phyloP scores from a whole-genome alignment of 2,113 vertebrate genomes.

The Gasterosteus nipponicus region DNA sequence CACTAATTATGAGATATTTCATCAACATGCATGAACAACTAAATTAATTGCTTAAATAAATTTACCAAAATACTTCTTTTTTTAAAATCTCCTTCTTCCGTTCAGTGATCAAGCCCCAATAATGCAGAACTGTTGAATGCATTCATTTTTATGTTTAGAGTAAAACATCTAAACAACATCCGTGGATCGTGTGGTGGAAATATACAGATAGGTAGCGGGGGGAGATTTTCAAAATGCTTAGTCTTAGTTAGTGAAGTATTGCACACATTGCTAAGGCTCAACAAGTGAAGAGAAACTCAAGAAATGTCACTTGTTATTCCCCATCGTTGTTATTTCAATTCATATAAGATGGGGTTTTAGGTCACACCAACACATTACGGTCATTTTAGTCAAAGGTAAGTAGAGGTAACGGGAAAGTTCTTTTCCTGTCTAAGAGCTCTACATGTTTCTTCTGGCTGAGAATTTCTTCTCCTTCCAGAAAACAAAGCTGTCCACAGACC shows the following conservation, averaged over 20 bases:
- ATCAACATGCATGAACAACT: not conserved
- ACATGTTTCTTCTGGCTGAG: not conserved
- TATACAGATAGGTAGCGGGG: not conserved
- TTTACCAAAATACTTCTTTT: not conserved
- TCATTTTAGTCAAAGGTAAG: not conserved
- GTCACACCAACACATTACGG: not conserved
- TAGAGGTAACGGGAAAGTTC: not conserved
- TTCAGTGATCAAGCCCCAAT: not conserved
- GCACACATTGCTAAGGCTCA: not conserved
- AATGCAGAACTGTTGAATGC: not conserved
- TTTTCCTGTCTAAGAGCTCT: not conserved
- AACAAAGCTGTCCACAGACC: not conserved
- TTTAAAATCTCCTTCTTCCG: not conserved
- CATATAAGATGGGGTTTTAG: not conserved
- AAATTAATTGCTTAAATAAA: not conserved
- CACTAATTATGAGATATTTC: not conserved
- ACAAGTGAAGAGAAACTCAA: no score
- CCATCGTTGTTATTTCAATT: not conserved
- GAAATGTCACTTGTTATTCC: no score
- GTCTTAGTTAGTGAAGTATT: not conserved
- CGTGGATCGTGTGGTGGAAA: not conserved
- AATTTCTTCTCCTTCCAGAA: not conserved
- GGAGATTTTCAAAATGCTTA: not conserved
- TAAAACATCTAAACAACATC: not conserved
- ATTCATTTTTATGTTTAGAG: not conserved